A percentile compares a stretch with the other conserved stretches of the same genome.
phyloP scores from a whole-genome alignment of 2,797 vertebrate genomes.

The Cossypha dichroa region DNA sequence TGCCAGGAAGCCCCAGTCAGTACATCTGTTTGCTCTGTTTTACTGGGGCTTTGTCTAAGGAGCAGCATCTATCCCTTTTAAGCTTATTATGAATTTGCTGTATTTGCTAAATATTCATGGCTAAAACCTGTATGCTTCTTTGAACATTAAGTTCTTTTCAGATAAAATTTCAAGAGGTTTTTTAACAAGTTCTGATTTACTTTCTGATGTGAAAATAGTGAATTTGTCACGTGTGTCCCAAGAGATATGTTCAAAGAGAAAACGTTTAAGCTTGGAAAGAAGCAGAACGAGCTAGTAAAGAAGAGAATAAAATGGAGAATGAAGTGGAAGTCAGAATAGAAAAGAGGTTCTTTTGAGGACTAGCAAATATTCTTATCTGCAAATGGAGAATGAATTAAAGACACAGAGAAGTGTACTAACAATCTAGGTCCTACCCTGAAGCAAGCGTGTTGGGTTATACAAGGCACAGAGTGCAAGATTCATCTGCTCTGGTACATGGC shows the following conservation, averaged over 20 bases:
- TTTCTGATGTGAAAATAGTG: not conserved
- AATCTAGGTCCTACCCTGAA: not conserved
- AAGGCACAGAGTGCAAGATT: not conserved
- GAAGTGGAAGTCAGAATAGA: not conserved
- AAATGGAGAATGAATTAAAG: not conserved
- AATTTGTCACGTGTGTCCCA: not conserved
- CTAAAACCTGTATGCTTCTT: not conserved
- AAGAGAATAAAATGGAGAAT: not conserved
- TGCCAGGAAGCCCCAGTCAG: not conserved
- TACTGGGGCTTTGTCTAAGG: not conserved
- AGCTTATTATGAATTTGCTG: not conserved
- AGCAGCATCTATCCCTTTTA: not conserved
- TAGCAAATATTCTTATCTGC: not conserved
- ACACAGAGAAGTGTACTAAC: not conserved
- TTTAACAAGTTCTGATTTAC: not conserved
- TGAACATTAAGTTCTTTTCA: not conserved
- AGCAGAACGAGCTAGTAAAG: not conserved
- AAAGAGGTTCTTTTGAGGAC: not conserved
- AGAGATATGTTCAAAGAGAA: not conserved
- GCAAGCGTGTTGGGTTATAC: not conserved
- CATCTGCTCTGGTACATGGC: not conserved
- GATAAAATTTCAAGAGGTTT: not conserved
- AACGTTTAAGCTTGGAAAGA: not conserved
- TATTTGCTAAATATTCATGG: conserved; percentile 4
- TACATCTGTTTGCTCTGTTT: not conserved